A percentile compares a stretch with the other conserved stretches of the same genome.
These are phyloP conservation scores for Gouania willdenowi DNA, from an alignment of 2,797 vertebrate species.

Conservation along the genomic window DNA sequence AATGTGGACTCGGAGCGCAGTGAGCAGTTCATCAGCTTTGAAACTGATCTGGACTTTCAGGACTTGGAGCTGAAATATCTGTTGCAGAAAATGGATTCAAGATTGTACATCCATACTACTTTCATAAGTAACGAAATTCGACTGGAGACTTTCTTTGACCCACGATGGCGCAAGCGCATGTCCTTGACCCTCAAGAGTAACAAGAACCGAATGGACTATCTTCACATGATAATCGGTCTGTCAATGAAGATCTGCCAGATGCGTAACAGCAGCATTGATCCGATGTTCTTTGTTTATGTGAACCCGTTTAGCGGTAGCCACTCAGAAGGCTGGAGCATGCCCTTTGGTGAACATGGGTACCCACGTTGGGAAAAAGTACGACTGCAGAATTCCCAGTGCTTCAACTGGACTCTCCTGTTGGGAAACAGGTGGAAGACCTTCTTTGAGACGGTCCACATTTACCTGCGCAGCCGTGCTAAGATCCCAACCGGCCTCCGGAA, in stretches of 20 bases:
- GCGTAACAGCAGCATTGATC: slow-evolving; percentile 96
- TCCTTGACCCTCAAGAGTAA: slow-evolving; percentile 98
- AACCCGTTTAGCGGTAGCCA: slow-evolving; percentile 98
- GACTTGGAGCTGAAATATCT: slow-evolving; percentile 97
- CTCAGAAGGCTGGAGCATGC: slow-evolving; percentile 99
- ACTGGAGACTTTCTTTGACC: slow-evolving; percentile 97
- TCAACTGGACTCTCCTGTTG: slow-evolving; percentile 96
- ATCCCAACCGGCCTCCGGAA: slow-evolving; percentile 90
- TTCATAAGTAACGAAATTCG: slow-evolving; percentile 99
- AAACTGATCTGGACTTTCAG: slow-evolving; percentile 98
- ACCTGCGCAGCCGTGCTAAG: slow-evolving; percentile 95
- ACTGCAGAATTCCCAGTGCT: slow-evolving; percentile 95
- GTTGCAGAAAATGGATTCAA: slow-evolving; percentile 97
- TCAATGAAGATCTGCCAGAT: slow-evolving; percentile 99
- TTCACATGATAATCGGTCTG: slow-evolving; percentile 97
- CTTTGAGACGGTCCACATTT: slow-evolving; percentile 98
- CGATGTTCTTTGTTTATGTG: slow-evolving; percentile 97
- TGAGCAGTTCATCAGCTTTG: slow-evolving; percentile 99
- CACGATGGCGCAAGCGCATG: slow-evolving; percentile 97
- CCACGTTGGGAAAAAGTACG: slow-evolving; percentile 96
- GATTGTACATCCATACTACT: slow-evolving; percentile 95
- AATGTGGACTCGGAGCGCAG: slow-evolving; percentile 98
- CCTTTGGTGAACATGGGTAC: slow-evolving; percentile 95
- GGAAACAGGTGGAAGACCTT: slow-evolving; percentile 99
- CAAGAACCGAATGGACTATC: slow-evolving; percentile 98